These are phyloP conservation scores for Pachyuromys duprasi DNA, from an alignment of 2,797 vertebrate genomes.

Conservation along the genomic window DNA sequence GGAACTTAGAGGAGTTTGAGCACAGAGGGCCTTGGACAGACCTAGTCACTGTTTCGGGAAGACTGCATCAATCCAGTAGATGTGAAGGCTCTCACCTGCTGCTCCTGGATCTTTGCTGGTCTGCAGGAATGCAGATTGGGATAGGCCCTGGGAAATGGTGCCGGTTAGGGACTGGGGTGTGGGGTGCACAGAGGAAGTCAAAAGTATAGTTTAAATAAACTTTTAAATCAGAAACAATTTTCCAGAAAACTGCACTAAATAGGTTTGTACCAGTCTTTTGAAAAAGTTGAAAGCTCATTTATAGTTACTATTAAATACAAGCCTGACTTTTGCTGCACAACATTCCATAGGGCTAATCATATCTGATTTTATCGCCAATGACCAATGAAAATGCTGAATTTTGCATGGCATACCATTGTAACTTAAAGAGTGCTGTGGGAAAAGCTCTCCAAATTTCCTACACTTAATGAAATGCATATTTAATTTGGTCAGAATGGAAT, in stretches of 20 bases:
- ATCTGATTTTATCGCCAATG: slow-evolving; percentile 55
- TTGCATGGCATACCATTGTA: background rate
- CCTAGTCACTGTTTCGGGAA: too few species aligned
- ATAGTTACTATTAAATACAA: slow-evolving; percentile 34
- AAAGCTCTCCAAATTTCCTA: background rate
- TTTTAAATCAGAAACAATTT: background rate
- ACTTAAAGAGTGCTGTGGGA: slow-evolving; percentile 54
- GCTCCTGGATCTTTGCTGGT: too few species aligned
- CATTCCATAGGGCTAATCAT: slow-evolving; percentile 67
- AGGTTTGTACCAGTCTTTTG: slow-evolving; percentile 14
- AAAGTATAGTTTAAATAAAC: background rate
- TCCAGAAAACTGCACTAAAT: slow-evolving; percentile 57
- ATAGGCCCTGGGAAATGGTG: too few species aligned
- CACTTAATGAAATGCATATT: background rate
- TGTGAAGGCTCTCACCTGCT: too few species aligned
- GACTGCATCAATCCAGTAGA: too few species aligned
- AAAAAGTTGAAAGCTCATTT: slow-evolving; percentile 63
- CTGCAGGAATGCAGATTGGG: too few species aligned
- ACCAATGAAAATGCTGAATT: slow-evolving; percentile 57
- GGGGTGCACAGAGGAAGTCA: too few species aligned
- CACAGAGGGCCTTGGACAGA: too few species aligned
- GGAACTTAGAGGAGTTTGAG: too few species aligned
- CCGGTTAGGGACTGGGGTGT: too few species aligned
- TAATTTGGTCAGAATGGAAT: slow-evolving; percentile 14
- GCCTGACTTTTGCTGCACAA: slow-evolving; percentile 66